These are phyloP conservation scores for Dryocosmus kuriphilus DNA, from an alignment of 2,888 invertebrate genomes.

Conservation along the genomic window DNA sequence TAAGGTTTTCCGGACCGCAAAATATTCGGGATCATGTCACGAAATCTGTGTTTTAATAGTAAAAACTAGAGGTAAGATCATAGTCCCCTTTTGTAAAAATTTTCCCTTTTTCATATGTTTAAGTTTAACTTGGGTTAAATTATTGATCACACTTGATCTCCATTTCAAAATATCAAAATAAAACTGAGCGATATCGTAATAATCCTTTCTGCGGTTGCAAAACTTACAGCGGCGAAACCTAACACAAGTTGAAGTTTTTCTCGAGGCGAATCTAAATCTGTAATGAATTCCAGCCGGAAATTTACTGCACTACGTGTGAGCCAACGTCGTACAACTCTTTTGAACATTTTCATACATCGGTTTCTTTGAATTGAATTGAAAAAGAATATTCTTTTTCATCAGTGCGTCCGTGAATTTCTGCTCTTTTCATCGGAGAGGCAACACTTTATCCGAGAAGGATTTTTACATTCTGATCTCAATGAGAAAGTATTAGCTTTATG, in stretches of 20 bases:
- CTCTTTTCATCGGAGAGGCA: conserved; percentile 1
- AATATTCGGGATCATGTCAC: no score
- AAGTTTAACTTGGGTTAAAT: no score
- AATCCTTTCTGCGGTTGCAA: background rate
- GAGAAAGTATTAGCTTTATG: no score
- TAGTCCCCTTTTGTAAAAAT: no score
- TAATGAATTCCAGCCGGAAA: background rate
- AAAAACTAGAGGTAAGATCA: no score
- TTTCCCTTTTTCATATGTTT: no score
- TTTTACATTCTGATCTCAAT: no score
- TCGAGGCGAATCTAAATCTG: background rate
- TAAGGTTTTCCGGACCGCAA: no score
- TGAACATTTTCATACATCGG: background rate
- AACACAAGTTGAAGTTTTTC: background rate
- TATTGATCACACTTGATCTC: no score
- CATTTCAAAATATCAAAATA: background rate
- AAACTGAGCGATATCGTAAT: background rate
- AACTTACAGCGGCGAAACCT: background rate
- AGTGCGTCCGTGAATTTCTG: background rate
- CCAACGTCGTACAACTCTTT: background rate
- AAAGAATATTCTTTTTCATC: background rate
- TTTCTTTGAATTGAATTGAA: conserved; percentile 13
- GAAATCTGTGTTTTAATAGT: no score
- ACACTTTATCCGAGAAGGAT: background rate
- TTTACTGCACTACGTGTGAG: background rate